Evolutionary conservation across 1,140 invertebrate species (phyloP), one percentile per base, ranked within the genome.

Genomic region (Microplitis demolitor): DNA sequence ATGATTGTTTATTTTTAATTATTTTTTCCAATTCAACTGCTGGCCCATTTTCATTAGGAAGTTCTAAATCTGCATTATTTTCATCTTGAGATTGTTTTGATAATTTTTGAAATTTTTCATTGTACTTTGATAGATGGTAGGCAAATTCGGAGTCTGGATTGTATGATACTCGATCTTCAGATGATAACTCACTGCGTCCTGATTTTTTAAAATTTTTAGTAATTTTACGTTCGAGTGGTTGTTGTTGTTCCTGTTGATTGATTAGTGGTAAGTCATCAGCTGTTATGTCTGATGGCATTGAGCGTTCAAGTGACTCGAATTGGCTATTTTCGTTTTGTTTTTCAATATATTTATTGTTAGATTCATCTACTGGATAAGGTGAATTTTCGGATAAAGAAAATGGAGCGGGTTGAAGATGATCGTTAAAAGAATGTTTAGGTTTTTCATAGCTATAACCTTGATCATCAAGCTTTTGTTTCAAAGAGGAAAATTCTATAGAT

Each of bases 311-410:
- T 3, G 54, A 5, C 35, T 69, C 31, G n/a, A 45, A 45, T 31
- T 60, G 53, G n/a, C 34, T 9, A 5, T 61, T 2, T 14, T 50
- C 33, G 60, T n/a, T 33, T 60, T 39, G 8, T 60, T 13, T 3
- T 16, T 50, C 4, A 1, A 9, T 35, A 16, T 35, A 8, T 64
- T 50, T 8, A 13, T 16, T 31, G 14, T 69, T 34, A 9, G 3
- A 35, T 3, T 13, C 4, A 14, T 34, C 31, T 0, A 4, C 5
- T 16, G 31, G n/a, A 31, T n/a, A 11, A 3, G 58, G 69, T n/a
- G 58, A 69, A 35, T 69, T 70, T 53, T 63, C 45, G 3, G 69
- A 24, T 4, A 70, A 53, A 6, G 14, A 8, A 62, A 70, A 70
- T 50, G 69, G 69, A 8, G 60, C 35, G 3, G 69, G 69, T 14